Percentiles rank a stretch among this genome's conserved stretches.
These are phyloP conservation scores for Arremon brunneinucha DNA, from an alignment of 2,797 vertebrate genomes.

Conservation along the genomic window DNA sequence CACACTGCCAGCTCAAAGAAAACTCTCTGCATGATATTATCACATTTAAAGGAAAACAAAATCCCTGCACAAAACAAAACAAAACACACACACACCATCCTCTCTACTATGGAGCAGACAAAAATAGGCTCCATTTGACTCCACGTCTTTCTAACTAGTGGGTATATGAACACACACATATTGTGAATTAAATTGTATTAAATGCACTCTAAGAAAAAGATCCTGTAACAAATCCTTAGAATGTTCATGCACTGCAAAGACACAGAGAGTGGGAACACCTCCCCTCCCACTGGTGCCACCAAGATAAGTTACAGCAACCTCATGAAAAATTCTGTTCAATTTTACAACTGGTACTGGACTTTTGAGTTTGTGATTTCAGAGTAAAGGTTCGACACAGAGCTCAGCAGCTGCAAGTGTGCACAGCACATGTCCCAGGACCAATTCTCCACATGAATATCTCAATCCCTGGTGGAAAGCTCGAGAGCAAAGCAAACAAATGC, in stretches of 20 bases:
- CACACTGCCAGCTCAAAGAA: background rate
- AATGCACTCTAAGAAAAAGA: background rate
- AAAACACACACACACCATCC: background rate
- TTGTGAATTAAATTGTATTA: background rate
- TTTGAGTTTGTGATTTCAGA: background rate
- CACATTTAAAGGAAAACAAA: background rate
- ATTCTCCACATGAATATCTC: background rate
- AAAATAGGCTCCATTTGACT: background rate
- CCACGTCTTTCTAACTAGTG: background rate
- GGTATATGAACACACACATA: background rate
- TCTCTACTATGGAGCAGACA: background rate
- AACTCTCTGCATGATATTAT: background rate
- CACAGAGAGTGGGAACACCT: background rate
- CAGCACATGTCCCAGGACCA: background rate
- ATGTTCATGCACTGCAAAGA: background rate
- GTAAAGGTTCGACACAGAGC: background rate
- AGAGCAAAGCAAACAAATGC: background rate
- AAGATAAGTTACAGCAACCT: background rate
- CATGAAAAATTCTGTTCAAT: background rate
- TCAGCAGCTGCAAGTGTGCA: background rate
- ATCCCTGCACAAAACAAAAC: background rate
- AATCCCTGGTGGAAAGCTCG: background rate
- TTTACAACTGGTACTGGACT: background rate
- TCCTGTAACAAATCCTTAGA: background rate
- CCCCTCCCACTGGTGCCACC: background rate